Base-by-base conservation (phyloP, 2,797 vertebrate genomes). In the Channallabes apus region DNA sequence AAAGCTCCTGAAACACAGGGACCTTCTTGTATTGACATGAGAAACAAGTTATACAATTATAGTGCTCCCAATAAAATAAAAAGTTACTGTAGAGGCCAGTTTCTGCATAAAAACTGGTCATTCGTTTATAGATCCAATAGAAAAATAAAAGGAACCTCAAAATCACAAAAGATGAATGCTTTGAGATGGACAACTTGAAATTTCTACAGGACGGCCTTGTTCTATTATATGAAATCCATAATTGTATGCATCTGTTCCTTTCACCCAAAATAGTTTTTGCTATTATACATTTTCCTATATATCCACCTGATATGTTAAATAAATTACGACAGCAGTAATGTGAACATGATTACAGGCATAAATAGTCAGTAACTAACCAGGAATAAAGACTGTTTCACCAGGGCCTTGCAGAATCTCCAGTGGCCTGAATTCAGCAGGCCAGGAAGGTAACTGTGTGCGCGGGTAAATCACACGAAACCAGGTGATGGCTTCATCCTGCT, bases 401-500 rank as follows among this genome's bases (percentile, higher is more conserved):
- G 98, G 96, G 68, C 94, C 95, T 81, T 99, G 98, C 58, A 99
- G 91, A 90, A 99, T 96, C 92, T 99, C 98, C 91, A 99, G 90
- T 0, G 98, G 98, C 32, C 94, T 95, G 92, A 97, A 99, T 86
- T 99, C 97, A 0, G 95, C 93, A 0, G 98, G 97, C 98, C 98
- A 99, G 76, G 93, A 95, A 11, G 96, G 92, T 64, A 97, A 96
- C 94, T 98, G 97, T 0, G 98, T 98, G 27, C 97, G 95, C 3
- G 98, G 98, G 20, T 99, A 98, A 56, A 99, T 96, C 85, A 97
- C 92, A 0, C 87, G 97, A 93, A 99, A 99, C 98, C 98, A 99
- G 85, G 98, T 99, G 91, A 99, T 97, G 14, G 98, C 98, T 90
- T 99, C 98, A 0, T 99, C 98, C 93, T 99, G 98, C 93, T 99